A percentile compares a stretch with the other conserved stretches of the same genome.
Conservation (phyloP, 92 coral and sea anemone species). For the Zoanthus sociatus region DNA sequence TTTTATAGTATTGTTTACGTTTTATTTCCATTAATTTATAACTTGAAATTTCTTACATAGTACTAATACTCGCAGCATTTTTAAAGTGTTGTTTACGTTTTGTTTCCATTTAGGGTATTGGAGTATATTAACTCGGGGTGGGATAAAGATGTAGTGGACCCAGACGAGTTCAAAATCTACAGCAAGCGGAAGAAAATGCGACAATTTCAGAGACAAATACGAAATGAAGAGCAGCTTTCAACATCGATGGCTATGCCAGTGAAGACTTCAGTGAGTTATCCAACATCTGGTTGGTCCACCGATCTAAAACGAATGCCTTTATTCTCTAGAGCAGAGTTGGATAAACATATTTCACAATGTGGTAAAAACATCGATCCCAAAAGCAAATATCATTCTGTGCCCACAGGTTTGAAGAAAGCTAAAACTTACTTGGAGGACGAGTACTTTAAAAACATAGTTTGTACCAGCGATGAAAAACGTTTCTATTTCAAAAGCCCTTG, state of each 20-base stretch:
- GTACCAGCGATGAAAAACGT: not conserved
- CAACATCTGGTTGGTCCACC: constrained; percentile 35
- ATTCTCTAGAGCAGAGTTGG: constrained; percentile 10
- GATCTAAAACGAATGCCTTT: constrained; percentile 42
- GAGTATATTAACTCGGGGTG: constrained; percentile 32
- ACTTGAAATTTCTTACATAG: constrained; percentile 6
- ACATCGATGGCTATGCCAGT: constrained; percentile 11
- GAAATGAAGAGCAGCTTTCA: constrained; percentile 5
- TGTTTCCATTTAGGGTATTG: constrained; percentile 17
- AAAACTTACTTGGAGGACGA: not conserved
- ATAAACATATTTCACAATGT: constrained; percentile 33
- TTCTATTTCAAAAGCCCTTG: constrained; percentile 3
- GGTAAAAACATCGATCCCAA: constrained; percentile 17
- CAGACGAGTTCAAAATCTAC: constrained; percentile 34
- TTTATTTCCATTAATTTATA: too few species aligned
- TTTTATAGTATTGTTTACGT: too few species aligned
- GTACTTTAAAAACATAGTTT: constrained; percentile 5
- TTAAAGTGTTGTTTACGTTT: constrained; percentile 21
- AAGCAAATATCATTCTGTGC: constrained; percentile 12
- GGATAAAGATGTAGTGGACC: constrained; percentile 36
- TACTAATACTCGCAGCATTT: constrained; percentile 11
- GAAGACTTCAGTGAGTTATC: constrained; percentile 25
- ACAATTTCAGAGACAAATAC: constrained; percentile 26
- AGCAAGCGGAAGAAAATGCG: constrained; percentile 23
- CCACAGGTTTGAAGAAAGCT: constrained; percentile 10